These are phyloP conservation scores for Neopipo cinnamomea DNA, from an alignment of 2,113 vertebrate species.

Conservation along the genomic window DNA sequence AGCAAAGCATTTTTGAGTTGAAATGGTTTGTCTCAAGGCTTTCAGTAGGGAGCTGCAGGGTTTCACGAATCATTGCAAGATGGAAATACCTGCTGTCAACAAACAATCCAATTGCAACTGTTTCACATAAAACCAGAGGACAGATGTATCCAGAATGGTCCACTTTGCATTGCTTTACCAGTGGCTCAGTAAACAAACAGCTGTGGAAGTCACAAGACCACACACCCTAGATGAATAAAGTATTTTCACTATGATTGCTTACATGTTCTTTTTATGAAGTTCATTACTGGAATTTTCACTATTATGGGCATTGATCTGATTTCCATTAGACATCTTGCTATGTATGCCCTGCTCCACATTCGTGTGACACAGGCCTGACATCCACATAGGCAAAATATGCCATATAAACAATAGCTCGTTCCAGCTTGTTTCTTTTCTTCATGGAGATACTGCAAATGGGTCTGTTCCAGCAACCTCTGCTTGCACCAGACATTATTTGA, in stretches of 20 bases:
- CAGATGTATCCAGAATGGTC: neutral
- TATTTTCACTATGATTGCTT: neutral
- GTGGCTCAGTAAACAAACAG: conserved; percentile 4
- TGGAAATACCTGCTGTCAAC: conserved; percentile 33
- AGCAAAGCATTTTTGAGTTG: neutral
- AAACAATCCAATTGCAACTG: neutral
- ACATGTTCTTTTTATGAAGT: neutral
- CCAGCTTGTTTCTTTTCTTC: neutral
- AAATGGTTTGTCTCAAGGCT: neutral
- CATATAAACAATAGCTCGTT: neutral
- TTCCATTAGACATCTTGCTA: neutral
- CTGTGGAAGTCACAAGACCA: neutral
- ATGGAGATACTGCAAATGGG: neutral
- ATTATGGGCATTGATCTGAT: neutral
- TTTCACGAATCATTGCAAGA: neutral
- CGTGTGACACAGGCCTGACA: neutral
- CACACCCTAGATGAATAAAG: neutral
- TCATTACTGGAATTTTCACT: neutral
- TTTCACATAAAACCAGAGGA: conserved; percentile 19
- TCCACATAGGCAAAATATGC: neutral
- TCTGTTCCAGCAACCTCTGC: neutral
- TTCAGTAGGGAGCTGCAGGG: neutral
- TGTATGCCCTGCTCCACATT: neutral
- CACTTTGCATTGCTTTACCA: neutral
- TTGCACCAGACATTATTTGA: neutral